Percentiles rank a stretch among this genome's conserved stretches.
These are phyloP conservation scores for Brenthis hecate DNA, from an alignment of 2,888 invertebrate genomes.

Conservation along the genomic window DNA sequence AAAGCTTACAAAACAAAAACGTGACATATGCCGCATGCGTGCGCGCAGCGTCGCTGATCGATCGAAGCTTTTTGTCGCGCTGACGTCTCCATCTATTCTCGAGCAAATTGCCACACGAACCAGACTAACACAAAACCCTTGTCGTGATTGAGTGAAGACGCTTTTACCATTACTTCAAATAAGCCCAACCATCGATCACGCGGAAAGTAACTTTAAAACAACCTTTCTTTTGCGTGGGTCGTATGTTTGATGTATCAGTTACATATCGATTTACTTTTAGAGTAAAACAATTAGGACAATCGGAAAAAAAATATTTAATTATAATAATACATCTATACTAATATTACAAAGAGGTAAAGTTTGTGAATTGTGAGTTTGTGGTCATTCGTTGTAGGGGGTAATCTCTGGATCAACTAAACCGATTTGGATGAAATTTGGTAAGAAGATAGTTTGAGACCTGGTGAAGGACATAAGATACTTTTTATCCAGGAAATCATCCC, in stretches of 20 bases:
- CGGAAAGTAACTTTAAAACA: slow-evolving; percentile 45
- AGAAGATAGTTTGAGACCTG: too few relatives aligned
- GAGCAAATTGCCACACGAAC: slow-evolving; percentile 68
- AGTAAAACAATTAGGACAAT: neutral
- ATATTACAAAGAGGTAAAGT: too few relatives aligned
- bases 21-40: slow-evolving; percentile 49
- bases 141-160: slow-evolving; percentile 68
- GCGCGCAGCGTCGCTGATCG: slow-evolving; percentile 68
- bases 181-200: slow-evolving; percentile 74
- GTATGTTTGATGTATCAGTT: slow-evolving; percentile 23
- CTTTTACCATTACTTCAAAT: slow-evolving; percentile 70
- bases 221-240: slow-evolving; percentile 42
- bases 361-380: too few relatives aligned
- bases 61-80: slow-evolving; percentile 78
- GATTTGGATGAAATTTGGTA: too few relatives aligned
- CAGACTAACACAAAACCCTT: slow-evolving; percentile 56
- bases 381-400: too few relatives aligned
- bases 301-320: too few relatives aligned
- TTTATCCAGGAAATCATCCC: too few relatives aligned
- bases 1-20: slow-evolving; percentile 24
- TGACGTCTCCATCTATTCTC: slow-evolving; percentile 78
- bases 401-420: too few relatives aligned
- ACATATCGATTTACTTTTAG: slow-evolving; percentile 3
- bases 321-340: too few relatives aligned
- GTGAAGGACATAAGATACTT: too few relatives aligned